phyloP scores from a whole-genome alignment of 2,888 invertebrate genomes.

The Saturnia pavonia region DNA sequence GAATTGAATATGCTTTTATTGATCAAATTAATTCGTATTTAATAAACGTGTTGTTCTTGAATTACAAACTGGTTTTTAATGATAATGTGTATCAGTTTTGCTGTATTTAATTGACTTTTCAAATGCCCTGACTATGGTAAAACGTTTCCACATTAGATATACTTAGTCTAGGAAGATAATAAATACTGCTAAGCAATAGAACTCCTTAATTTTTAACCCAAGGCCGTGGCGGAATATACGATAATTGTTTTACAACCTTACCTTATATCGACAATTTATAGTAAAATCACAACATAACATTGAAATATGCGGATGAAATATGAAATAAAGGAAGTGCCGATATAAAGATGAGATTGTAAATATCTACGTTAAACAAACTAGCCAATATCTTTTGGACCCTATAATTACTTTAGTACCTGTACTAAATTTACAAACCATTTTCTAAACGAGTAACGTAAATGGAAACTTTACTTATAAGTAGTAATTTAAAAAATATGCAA shows the following conservation, averaged over 20 bases:
- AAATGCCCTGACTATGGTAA: background rate
- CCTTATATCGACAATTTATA: background rate
- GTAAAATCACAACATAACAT: background rate
- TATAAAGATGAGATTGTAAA: conserved; percentile 26
- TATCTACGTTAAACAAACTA: conserved; percentile 56
- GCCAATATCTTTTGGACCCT: conserved; percentile 68
- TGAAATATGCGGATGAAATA: background rate
- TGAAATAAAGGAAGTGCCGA: conserved; percentile 10
- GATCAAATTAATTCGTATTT: background rate
- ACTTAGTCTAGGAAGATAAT: background rate
- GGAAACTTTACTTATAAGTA: background rate
- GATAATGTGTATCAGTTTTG: background rate
- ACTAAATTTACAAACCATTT: conserved; percentile 48
- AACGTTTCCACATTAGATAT: background rate
- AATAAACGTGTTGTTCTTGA: no score
- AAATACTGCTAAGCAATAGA: background rate
- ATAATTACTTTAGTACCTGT: conserved; percentile 55
- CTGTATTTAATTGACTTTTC: background rate
- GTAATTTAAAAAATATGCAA: conserved; percentile 5
- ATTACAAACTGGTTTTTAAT: background rate
- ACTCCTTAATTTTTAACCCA: background rate
- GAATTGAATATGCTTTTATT: background rate
- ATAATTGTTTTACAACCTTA: background rate
- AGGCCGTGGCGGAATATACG: background rate
- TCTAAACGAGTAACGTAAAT: conserved; percentile 37